Evolutionary conservation across 2,888 invertebrate species (phyloP).

Genomic region (Eristalinus sepulchralis): DNA sequence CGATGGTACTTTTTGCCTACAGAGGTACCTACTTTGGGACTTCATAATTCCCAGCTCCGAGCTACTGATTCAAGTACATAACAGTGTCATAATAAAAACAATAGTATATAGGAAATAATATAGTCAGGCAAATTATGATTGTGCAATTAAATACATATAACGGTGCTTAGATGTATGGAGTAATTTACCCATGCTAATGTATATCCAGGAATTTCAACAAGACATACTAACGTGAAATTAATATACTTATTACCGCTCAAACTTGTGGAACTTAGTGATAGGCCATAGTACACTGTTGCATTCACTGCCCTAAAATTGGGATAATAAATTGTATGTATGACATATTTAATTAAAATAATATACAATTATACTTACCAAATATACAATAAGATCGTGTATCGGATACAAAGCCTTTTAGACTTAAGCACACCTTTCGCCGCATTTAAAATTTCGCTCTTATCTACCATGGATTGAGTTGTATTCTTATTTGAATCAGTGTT

Average conservation of each 20-base stretch:
- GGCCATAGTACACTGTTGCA: slow-evolving; percentile 86
- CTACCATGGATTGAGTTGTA: background rate
- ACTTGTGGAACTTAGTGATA: slow-evolving; percentile 85
- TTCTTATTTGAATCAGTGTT: background rate
- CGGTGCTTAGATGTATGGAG: too few relatives aligned
- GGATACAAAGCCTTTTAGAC: slow-evolving; percentile 80
- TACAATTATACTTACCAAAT: slow-evolving; percentile 80
- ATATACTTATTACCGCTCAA: slow-evolving; percentile 86
- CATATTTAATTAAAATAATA: background rate
- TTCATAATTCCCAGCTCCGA: too few relatives aligned
- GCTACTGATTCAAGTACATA: too few relatives aligned
- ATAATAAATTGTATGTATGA: background rate
- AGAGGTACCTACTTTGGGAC: too few relatives aligned
- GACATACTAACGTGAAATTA: slow-evolving; percentile 85
- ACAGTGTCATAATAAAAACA: too few relatives aligned
- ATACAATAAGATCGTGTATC: slow-evolving; percentile 81
- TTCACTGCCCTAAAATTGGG: slow-evolving; percentile 82
- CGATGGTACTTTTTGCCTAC: too few relatives aligned
- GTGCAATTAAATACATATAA: too few relatives aligned
- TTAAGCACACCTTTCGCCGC: slow-evolving; percentile 81
- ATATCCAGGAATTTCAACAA: slow-evolving; percentile 85
- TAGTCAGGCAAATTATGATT: too few relatives aligned
- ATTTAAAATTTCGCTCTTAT: slow-evolving; percentile 78
- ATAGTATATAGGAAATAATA: too few relatives aligned
- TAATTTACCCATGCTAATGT: slow-evolving; percentile 81